These are phyloP conservation scores for Phyllotreta cruciferae DNA, from an alignment of 2,888 invertebrate species.

Conservation along the genomic window DNA sequence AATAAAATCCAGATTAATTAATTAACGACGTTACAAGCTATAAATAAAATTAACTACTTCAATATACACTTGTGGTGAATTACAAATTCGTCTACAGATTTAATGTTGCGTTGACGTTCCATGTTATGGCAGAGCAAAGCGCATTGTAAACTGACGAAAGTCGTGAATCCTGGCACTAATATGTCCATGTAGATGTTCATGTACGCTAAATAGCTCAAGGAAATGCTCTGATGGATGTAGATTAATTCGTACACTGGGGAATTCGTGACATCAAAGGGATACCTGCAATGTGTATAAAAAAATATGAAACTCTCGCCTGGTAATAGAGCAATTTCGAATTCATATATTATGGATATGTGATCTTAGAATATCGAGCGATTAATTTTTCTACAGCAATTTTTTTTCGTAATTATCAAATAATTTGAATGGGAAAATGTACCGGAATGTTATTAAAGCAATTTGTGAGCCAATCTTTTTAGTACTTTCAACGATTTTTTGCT, in stretches of 20 bases:
- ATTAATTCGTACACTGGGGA: slow-evolving; percentile 31
- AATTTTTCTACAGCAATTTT: too few species aligned
- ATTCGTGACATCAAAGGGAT: slow-evolving; percentile 34
- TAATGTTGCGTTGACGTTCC: slow-evolving; percentile 6
- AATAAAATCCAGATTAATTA: slow-evolving; percentile 13
- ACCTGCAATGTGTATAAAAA: slow-evolving; percentile 34
- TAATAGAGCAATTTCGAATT: background rate
- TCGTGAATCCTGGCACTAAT: slow-evolving; percentile 34
- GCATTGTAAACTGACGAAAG: slow-evolving; percentile 39
- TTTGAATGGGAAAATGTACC: too few species aligned
- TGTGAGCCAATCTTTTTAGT: too few species aligned
- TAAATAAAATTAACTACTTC: slow-evolving; percentile 25
- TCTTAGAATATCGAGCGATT: too few species aligned
- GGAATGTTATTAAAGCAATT: too few species aligned
- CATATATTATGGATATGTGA: background rate
- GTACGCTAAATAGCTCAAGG: slow-evolving; percentile 25
- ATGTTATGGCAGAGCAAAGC: slow-evolving; percentile 37
- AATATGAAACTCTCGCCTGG: background rate
- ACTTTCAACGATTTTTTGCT: too few species aligned
- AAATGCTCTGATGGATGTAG: slow-evolving; percentile 39
- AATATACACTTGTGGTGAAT: slow-evolving; percentile 37
- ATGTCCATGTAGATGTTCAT: slow-evolving; percentile 36
- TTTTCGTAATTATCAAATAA: too few species aligned
- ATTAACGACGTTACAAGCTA: too few species aligned
- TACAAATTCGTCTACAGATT: slow-evolving; percentile 24